Percentiles rank a stretch among this genome's conserved stretches.
Conservation (phyloP, 2,888 invertebrate genomes). For the Trichogramma dendrolimi region DNA sequence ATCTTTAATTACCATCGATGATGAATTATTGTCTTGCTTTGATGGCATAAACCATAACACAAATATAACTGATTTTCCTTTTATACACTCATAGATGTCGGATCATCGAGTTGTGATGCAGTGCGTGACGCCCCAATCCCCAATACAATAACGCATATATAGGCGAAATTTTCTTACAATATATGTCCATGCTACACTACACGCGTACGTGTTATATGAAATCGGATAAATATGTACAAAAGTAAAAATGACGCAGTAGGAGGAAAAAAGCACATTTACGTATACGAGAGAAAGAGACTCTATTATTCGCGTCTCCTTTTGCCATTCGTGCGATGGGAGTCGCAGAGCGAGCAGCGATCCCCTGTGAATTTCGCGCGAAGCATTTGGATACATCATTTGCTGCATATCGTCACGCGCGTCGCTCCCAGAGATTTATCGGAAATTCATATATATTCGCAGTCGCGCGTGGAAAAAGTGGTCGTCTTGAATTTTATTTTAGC, state of each 20-base stretch:
- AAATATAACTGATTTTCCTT: not conserved
- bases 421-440: no score
- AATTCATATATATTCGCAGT: no score
- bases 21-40: no score
- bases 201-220: not conserved
- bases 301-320: constrained; percentile 19
- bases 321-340: not conserved
- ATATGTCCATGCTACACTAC: no score
- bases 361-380: no score
- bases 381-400: no score
- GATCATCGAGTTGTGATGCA: not conserved
- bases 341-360: not conserved
- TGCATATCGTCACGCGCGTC: no score
- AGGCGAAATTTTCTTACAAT: not conserved
- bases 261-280: constrained; percentile 2
- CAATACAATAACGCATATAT: not conserved
- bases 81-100: not conserved
- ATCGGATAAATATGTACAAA: constrained; percentile 8
- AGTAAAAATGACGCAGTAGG: constrained; percentile 14
- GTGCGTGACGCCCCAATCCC: no score
- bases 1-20: no score
- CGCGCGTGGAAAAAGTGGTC: no score
- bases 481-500: no score
- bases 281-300: constrained; percentile 15
- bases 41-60: not conserved